Conservation (phyloP, 1,140 invertebrate genomes). For the Ooceraea biroi region DNA sequence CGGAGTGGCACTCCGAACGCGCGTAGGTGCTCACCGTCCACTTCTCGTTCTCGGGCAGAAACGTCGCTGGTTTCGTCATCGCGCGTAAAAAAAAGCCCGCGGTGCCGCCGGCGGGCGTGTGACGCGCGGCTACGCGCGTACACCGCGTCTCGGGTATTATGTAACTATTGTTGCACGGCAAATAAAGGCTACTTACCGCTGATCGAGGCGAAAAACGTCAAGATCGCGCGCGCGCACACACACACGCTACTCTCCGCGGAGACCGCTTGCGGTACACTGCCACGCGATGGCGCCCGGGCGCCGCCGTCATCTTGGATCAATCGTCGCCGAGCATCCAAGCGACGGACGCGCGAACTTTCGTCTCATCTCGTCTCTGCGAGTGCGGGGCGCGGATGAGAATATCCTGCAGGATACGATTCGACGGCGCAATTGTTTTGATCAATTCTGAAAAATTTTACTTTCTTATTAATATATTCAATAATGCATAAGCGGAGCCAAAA, state of each 20-base stretch:
- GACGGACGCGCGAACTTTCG: slow-evolving; percentile 58
- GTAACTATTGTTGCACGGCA: slow-evolving; percentile 82
- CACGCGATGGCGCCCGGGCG: slow-evolving; percentile 73
- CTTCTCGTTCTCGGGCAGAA: slow-evolving; percentile 2
- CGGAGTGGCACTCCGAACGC: slow-evolving; percentile 74
- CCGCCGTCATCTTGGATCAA: slow-evolving; percentile 78
- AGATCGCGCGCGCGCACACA: slow-evolving; percentile 78
- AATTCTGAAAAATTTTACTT: too few relatives aligned
- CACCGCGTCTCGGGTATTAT: slow-evolving; percentile 78
- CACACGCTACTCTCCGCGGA: slow-evolving; percentile 71
- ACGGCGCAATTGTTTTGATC: too few relatives aligned
- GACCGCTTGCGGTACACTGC: slow-evolving; percentile 70
- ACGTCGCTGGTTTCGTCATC: slow-evolving; percentile 18
- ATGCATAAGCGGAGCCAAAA: too few relatives aligned
- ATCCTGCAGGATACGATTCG: too few relatives aligned
- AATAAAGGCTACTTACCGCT: slow-evolving; percentile 85
- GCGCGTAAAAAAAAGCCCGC: slow-evolving; percentile 37
- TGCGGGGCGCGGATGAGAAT: background rate
- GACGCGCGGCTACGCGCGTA: slow-evolving; percentile 50
- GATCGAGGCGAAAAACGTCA: slow-evolving; percentile 83
- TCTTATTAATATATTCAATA: too few relatives aligned
- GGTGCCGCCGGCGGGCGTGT: slow-evolving; percentile 70
- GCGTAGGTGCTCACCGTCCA: slow-evolving; percentile 78
- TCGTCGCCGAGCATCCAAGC: slow-evolving; percentile 23
- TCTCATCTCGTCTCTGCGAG: too few relatives aligned